Evolutionary conservation across 1,140 invertebrate genomes (phyloP).

Genomic region (Ceratina calcarata): DNA sequence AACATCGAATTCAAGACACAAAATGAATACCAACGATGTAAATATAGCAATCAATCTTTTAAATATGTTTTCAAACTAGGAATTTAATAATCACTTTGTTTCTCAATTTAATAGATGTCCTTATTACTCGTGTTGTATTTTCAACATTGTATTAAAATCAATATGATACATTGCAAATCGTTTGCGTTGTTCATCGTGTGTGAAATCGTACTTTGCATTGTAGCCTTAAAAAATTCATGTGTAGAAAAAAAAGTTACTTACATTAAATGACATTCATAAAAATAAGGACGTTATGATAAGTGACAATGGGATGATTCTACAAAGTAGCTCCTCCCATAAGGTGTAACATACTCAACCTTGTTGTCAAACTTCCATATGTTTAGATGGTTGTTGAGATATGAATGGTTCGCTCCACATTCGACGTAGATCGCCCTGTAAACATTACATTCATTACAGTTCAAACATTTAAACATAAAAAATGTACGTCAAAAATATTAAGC

Average conservation of each 20-base stretch:
- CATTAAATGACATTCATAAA: conserved; percentile 68
- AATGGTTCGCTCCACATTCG: conserved; percentile 99
- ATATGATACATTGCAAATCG: conserved; percentile 50
- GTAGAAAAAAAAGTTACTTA: conserved; percentile 65
- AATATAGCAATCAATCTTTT: conserved; percentile 32
- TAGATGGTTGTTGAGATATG: conserved; percentile 88
- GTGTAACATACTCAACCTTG: conserved; percentile 65
- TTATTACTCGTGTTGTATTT: not conserved
- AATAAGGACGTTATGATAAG: conserved; percentile 60
- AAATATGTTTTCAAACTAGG: conserved; percentile 32
- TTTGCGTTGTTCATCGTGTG: conserved; percentile 35
- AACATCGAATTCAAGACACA: conserved; percentile 57
- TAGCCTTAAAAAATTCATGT: conserved; percentile 51
- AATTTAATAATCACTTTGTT: not conserved
- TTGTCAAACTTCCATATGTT: conserved; percentile 88
- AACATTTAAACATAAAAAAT: not conserved
- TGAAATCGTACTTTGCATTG: conserved; percentile 43
- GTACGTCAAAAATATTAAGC: not conserved
- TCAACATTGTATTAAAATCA: conserved; percentile 55
- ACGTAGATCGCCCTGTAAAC: conserved; percentile 93
- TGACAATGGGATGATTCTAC: conserved; percentile 52
- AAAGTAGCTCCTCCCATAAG: conserved; percentile 55
- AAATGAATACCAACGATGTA: conserved; percentile 52
- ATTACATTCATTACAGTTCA: not conserved
- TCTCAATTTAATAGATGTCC: conserved; percentile 9